Evolutionary conservation across 2,888 invertebrate genomes (phyloP).

Genomic region (Furcula furcula): DNA sequence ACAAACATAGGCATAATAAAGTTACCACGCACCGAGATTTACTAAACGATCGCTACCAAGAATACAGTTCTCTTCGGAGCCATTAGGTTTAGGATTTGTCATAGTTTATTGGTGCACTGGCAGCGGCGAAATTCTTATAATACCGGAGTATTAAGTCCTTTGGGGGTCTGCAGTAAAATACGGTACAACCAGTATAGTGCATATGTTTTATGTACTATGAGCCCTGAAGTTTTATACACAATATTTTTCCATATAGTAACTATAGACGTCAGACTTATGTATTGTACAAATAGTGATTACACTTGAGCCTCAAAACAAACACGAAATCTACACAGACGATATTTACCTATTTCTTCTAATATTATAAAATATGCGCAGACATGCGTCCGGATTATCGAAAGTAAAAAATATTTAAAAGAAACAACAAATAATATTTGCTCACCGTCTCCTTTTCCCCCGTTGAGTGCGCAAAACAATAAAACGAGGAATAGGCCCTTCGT

Average conservation of each 20-base stretch:
- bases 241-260: no score
- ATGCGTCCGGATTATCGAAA: constrained; percentile 41
- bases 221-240: no score
- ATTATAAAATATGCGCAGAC: constrained; percentile 48
- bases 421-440: constrained; percentile 55
- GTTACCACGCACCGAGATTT: background rate
- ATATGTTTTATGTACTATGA: no score
- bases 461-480: constrained; percentile 63
- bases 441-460: constrained; percentile 57
- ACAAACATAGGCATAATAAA: background rate
- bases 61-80: constrained; percentile 6
- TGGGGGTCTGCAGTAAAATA: no score
- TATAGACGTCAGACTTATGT: no score
- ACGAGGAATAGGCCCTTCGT: constrained; percentile 55
- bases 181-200: no score
- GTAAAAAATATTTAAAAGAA: constrained; percentile 41
- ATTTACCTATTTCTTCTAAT: no score
- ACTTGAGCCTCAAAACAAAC: no score
- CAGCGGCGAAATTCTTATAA: background rate
- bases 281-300: no score
- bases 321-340: no score
- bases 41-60: background rate
- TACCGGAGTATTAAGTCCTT: background rate
- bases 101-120: background rate
- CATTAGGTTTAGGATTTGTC: background rate